Base-by-base conservation (phyloP, 2,888 invertebrate species). In the Chironomus tentans region DNA sequence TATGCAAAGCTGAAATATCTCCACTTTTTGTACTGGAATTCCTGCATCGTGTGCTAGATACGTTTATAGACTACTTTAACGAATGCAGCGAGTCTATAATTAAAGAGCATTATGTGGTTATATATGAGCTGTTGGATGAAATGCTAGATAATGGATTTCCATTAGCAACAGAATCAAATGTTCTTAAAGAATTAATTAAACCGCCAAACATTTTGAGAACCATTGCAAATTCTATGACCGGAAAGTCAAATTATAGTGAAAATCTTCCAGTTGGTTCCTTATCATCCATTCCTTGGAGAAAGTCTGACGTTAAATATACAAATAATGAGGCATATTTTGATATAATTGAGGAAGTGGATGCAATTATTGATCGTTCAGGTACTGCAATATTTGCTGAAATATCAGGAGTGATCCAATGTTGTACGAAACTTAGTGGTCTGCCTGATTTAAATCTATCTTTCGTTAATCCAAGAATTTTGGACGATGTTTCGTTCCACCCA, bases 311-410 rank as follows among this genome's bases (percentile, higher is more conserved):
- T 0, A 98, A 98, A 82, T 99, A 98, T 82, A 95, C 98, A 4
- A 98, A 98, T 82, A 99, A 99, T 83, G 99, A 99, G 85, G 98
- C 98, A 5, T 99, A 99, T 84, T 99, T 99, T 83, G 99, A 99
- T 87, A 96, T 98, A 2, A 93, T 98, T 69, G 99, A 99, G 85
- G 98, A 98, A 87, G 95, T 99, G 2, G 99, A 99, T 85, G 98
- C 98, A 13, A 99, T 99, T 79, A 96, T 99, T 80, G 99, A 99
- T 84, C 97, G 95, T 85, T 92, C 94, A 78, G 99, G 99, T 10
- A 92, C 95, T 7, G 97, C 97, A 0, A 97, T 99, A 0, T 97
- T 95, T 84, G 96, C 97, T n/a, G 98, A 99, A 87, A 98, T 99
- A 81, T 98, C 98, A 84, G 99, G 99, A 83, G 97, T 97, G 97